phyloP scores from a whole-genome alignment of 2,797 vertebrate genomes.

The Hybognathus amarus region DNA sequence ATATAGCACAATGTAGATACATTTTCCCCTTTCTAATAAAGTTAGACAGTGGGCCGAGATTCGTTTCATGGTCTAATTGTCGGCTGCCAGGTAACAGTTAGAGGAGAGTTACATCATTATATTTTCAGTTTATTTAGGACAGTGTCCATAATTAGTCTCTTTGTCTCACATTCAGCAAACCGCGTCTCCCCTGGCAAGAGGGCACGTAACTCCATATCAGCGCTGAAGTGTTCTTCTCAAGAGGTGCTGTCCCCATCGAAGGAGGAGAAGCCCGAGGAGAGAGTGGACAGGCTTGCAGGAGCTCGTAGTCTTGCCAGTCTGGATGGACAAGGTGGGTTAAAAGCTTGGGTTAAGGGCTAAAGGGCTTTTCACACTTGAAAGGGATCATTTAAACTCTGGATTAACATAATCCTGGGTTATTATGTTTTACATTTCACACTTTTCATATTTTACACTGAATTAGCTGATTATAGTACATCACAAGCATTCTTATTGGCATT shows the following conservation, averaged over 20 bases:
- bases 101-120: conserved; percentile 41
- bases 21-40: conserved; percentile 8
- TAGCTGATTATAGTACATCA: not conserved
- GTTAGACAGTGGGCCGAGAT: conserved; percentile 45
- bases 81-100: conserved; percentile 45
- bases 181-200: conserved; percentile 95
- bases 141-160: conserved; percentile 31
- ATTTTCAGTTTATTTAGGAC: conserved; percentile 56
- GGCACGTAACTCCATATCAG: conserved; percentile 88
- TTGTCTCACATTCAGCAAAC: conserved; percentile 76
- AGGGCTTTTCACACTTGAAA: not conserved
- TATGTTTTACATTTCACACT: not conserved
- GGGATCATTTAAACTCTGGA: not conserved
- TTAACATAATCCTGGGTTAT: not conserved
- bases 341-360: not conserved
- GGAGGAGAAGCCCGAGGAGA: conserved; percentile 85
- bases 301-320: conserved; percentile 92
- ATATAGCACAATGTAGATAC: not conserved
- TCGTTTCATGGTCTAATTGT: conserved; percentile 60
- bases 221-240: conserved; percentile 92
- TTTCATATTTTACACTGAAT: not conserved
- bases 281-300: conserved; percentile 81
- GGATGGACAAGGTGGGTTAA: conserved; percentile 89
- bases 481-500: not conserved
- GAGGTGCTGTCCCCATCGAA: conserved; percentile 87